Evolutionary conservation across 2,888 invertebrate species (phyloP).

Genomic region (Melinaea menophilus): DNA sequence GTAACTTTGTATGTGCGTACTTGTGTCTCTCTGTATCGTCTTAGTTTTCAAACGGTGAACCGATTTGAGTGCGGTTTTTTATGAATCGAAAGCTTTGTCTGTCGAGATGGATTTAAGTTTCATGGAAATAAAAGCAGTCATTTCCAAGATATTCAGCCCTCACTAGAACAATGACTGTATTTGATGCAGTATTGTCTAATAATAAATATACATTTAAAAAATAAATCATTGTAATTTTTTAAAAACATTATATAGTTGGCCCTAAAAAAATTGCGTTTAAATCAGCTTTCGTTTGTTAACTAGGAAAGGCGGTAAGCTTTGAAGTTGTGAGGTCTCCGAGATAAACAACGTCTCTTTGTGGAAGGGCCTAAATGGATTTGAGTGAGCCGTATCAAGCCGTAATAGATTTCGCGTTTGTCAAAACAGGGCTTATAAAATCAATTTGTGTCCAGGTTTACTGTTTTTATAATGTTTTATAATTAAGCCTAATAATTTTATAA

Average conservation of each 20-base stretch:
- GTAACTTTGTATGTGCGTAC: no score
- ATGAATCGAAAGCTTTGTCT: no score
- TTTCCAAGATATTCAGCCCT: no score
- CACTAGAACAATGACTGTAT: no score
- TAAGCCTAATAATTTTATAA: neutral
- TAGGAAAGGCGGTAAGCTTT: slow-evolving; percentile 20
- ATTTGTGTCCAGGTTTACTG: slow-evolving; percentile 16
- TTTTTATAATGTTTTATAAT: neutral
- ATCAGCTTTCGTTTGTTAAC: slow-evolving; percentile 27
- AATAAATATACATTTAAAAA: neutral
- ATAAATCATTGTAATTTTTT: neutral
- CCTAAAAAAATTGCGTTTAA: slow-evolving; percentile 21
- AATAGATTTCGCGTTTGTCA: slow-evolving; percentile 56
- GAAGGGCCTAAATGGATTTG: slow-evolving; percentile 3
- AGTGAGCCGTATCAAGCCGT: slow-evolving; percentile 19
- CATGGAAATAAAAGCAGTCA: no score
- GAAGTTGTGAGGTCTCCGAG: slow-evolving; percentile 27
- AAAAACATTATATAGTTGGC: neutral
- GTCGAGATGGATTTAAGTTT: no score
- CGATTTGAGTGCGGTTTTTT: no score
- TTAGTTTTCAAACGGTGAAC: no score
- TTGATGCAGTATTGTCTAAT: no score
- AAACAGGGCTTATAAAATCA: slow-evolving; percentile 45
- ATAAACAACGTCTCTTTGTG: slow-evolving; percentile 29
- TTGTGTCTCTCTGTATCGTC: no score